Percentiles rank a stretch among this genome's conserved stretches.
Conservation (phyloP, 2,113 vertebrate species). For the Apteryx mantelli region DNA sequence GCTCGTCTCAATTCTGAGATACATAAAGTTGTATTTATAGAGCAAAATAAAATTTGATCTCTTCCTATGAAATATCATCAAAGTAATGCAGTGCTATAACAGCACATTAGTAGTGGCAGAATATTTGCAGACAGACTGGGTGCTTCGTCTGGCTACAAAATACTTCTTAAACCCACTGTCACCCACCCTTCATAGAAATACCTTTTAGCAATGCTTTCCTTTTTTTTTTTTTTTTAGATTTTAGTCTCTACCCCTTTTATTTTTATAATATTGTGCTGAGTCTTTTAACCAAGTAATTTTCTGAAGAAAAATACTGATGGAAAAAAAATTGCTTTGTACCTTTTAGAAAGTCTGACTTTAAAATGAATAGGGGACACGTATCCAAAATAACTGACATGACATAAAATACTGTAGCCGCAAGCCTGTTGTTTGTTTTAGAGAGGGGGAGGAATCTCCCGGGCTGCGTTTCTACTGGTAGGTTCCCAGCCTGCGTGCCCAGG, state of each 20-base stretch:
- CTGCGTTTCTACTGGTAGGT: neutral
- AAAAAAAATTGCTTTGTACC: neutral
- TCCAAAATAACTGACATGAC: accelerated
- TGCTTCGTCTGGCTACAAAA: neutral
- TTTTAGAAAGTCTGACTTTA: neutral
- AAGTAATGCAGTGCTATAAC: neutral
- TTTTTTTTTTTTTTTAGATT: neutral
- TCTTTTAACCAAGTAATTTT: neutral
- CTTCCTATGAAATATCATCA: neutral
- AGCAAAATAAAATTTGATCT: neutral
- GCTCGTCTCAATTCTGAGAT: neutral
- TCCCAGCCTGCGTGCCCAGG: neutral
- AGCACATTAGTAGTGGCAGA: neutral
- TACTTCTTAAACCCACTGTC: neutral
- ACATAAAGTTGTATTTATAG: neutral
- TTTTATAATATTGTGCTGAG: neutral
- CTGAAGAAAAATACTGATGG: neutral
- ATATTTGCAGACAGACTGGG: neutral
- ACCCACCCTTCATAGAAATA: neutral
- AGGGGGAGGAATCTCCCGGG: neutral
- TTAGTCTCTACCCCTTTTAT: neutral
- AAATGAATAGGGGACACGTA: neutral
- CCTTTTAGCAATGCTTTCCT: neutral
- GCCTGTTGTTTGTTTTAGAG: neutral
- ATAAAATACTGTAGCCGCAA: neutral